phyloP scores from a whole-genome alignment of 1,140 invertebrate species.

The Frieseomelitta varia region DNA sequence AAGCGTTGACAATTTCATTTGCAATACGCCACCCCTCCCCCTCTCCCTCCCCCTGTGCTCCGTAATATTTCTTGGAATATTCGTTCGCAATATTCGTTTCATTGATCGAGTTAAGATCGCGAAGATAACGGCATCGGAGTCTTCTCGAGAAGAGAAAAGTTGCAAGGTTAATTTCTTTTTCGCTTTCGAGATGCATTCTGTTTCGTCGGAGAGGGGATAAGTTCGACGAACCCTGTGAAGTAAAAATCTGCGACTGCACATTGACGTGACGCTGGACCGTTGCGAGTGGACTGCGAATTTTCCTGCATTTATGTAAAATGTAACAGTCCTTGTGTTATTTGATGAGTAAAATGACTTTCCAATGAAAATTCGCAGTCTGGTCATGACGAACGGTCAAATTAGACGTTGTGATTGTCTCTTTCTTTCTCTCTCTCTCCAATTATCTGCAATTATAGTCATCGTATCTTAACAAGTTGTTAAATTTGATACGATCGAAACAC shows the following conservation, averaged over 20 bases:
- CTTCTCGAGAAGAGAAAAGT: neutral
- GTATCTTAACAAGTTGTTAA: neutral
- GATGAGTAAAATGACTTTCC: too few species aligned
- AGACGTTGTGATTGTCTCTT: too few species aligned
- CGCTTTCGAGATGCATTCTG: neutral
- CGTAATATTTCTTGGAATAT: conserved; percentile 3
- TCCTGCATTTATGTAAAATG: too few species aligned
- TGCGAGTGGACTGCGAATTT: too few species aligned
- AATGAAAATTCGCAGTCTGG: too few species aligned
- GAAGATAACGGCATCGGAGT: neutral
- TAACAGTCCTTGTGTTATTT: too few species aligned
- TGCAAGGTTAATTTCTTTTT: neutral
- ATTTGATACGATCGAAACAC: too few species aligned
- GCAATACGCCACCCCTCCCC: neutral
- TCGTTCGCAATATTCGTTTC: neutral
- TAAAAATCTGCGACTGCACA: neutral
- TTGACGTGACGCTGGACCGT: too few species aligned
- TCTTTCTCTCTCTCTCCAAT: neutral
- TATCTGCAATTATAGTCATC: neutral
- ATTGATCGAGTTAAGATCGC: neutral
- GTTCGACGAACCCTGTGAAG: neutral
- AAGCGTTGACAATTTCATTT: conserved; percentile 51
- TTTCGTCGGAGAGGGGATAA: neutral
- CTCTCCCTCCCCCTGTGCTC: neutral
- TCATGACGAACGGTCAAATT: too few species aligned